Conservation (phyloP, 2,113 vertebrate genomes). For the Pagrus major region DNA sequence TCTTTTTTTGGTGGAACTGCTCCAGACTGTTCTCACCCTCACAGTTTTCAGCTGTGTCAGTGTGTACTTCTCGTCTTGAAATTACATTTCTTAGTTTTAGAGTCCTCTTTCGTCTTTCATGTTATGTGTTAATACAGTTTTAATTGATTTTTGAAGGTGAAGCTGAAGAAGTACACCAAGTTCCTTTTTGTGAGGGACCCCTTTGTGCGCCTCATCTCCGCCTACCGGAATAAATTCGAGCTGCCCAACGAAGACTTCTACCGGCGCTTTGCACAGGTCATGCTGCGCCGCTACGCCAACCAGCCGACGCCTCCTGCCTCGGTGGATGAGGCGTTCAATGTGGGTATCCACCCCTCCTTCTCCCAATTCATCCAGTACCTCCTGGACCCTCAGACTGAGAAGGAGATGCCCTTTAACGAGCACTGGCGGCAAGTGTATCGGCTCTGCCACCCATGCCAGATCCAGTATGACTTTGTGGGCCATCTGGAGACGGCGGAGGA, state of each 20-base stretch:
- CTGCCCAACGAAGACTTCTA: constrained; percentile 95
- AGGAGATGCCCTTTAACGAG: constrained; percentile 93
- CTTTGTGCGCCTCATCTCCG: constrained; percentile 96
- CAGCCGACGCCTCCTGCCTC: constrained; percentile 87
- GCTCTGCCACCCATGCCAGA: constrained; percentile 97
- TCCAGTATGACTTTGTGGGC: constrained; percentile 97
- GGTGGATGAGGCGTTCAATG: constrained; percentile 89
- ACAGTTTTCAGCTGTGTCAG: background rate
- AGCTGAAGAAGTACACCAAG: constrained; percentile 97
- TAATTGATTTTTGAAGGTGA: constrained; percentile 85
- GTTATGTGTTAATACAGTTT: background rate
- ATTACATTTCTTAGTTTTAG: background rate
- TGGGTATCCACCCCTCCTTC: constrained; percentile 90
- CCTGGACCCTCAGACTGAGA: constrained; percentile 93
- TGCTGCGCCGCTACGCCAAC: constrained; percentile 91
- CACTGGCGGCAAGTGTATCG: constrained; percentile 97
- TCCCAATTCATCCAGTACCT: constrained; percentile 95
- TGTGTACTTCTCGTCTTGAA: background rate
- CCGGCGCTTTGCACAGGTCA: constrained; percentile 89
- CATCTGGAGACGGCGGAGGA: constrained; percentile 95
- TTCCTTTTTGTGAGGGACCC: constrained; percentile 97
- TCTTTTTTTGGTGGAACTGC: background rate
- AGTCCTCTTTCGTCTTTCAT: background rate
- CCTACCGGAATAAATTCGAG: constrained; percentile 97
- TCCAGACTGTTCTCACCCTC: background rate